phyloP scores from a whole-genome alignment of 2,797 vertebrate species.

The Parauchenoglanis ngamensis region DNA sequence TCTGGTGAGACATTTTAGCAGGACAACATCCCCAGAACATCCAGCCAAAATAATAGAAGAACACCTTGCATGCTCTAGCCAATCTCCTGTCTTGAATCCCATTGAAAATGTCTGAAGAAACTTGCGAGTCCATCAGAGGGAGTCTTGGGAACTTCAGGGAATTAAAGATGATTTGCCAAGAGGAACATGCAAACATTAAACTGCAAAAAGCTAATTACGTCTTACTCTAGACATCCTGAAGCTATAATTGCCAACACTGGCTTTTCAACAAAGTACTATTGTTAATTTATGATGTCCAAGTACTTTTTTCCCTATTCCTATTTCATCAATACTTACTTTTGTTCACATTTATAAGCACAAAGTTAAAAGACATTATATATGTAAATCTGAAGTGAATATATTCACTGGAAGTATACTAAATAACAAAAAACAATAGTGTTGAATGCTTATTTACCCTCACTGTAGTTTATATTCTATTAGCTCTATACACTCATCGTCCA shows the following conservation, averaged over 20 bases:
- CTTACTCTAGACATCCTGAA: background rate
- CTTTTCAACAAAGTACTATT: too few species aligned
- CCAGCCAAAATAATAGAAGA: background rate
- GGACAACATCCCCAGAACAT: background rate
- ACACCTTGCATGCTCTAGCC: background rate
- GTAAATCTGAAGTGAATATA: background rate
- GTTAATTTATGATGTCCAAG: background rate
- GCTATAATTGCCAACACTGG: too few species aligned
- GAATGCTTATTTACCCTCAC: background rate
- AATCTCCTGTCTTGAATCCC: background rate
- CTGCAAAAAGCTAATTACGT: background rate
- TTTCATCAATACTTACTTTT: background rate
- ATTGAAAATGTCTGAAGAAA: background rate
- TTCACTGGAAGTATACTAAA: background rate
- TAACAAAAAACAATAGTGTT: background rate
- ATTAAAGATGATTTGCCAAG: background rate
- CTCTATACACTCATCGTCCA: background rate
- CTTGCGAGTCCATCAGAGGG: background rate
- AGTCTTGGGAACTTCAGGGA: background rate
- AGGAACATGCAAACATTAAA: background rate
- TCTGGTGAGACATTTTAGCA: background rate
- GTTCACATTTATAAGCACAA: background rate
- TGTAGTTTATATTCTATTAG: background rate
- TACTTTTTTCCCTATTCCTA: background rate
- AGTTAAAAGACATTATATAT: background rate